A percentile compares a stretch with the other conserved stretches of the same genome.
phyloP scores from a whole-genome alignment of 2,888 invertebrate genomes.

The Oxycera nigricornis region DNA sequence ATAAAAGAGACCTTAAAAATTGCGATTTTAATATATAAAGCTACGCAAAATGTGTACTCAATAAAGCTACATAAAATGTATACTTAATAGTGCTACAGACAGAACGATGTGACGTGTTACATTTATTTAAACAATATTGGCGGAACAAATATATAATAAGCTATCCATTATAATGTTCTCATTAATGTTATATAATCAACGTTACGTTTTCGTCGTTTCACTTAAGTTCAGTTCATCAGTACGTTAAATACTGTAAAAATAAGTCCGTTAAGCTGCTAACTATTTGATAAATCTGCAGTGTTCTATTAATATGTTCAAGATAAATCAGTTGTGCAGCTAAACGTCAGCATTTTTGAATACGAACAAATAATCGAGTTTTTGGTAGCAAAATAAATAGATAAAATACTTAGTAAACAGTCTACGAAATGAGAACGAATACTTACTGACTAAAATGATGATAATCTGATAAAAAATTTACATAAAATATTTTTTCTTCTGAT shows the following conservation, averaged over 20 bases:
- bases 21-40: too few species aligned
- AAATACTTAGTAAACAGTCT: conserved; percentile 25
- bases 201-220: not conserved
- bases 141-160: not conserved
- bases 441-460: not conserved
- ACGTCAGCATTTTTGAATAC: not conserved
- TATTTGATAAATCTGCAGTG: not conserved
- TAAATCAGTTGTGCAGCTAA: not conserved
- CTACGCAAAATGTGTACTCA: too few species aligned
- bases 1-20: too few species aligned
- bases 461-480: not conserved
- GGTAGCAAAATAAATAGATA: conserved; percentile 8
- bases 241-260: not conserved
- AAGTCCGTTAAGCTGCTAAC: not conserved
- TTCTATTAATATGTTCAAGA: not conserved
- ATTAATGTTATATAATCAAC: not conserved
- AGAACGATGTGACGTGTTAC: not conserved
- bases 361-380: not conserved
- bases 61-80: not conserved
- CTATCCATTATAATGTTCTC: not conserved
- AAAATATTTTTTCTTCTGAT: not conserved
- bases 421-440: not conserved
- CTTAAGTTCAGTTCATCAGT: conserved; percentile 1
- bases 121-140: not conserved
- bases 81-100: not conserved